Evolutionary conservation across 2,113 vertebrate species (phyloP).

Genomic region (Cnemophilus loriae): DNA sequence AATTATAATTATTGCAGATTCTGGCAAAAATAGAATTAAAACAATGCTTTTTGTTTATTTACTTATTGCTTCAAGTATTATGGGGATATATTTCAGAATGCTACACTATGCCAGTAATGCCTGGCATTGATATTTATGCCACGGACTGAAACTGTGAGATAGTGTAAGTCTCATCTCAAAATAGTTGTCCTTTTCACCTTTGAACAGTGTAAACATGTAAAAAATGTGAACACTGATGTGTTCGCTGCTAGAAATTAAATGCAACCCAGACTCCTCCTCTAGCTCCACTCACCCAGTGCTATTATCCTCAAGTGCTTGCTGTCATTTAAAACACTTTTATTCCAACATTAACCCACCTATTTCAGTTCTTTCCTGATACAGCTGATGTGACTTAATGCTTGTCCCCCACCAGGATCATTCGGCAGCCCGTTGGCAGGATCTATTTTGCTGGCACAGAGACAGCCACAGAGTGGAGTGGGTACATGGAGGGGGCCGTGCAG

Average conservation of each 20-base stretch:
- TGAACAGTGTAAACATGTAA: background rate
- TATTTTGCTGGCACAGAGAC: slow-evolving; percentile 96
- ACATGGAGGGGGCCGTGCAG: slow-evolving; percentile 95
- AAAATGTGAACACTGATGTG: background rate
- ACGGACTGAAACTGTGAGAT: background rate
- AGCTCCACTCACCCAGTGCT: background rate
- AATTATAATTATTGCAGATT: background rate
- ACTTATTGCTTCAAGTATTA: background rate
- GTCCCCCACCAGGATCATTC: slow-evolving; percentile 77
- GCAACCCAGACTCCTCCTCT: background rate
- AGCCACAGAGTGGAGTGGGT: slow-evolving; percentile 93
- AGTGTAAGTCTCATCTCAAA: background rate
- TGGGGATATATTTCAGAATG: background rate
- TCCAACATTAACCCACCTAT: background rate
- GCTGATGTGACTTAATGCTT: background rate
- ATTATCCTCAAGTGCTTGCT: background rate
- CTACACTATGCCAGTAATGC: background rate
- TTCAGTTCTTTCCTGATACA: background rate
- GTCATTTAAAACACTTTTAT: background rate
- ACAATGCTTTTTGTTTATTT: background rate
- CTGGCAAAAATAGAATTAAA: background rate
- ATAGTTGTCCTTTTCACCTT: background rate
- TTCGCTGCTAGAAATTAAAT: background rate
- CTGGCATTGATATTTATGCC: background rate
- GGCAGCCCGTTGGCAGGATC: slow-evolving; percentile 83